A percentile compares a stretch with the other conserved stretches of the same genome.
These are phyloP conservation scores for Phacellophora camtschatica DNA, from an alignment of 30 jellyfish, hydroid and myxozoan genomes.

Conservation along the genomic window DNA sequence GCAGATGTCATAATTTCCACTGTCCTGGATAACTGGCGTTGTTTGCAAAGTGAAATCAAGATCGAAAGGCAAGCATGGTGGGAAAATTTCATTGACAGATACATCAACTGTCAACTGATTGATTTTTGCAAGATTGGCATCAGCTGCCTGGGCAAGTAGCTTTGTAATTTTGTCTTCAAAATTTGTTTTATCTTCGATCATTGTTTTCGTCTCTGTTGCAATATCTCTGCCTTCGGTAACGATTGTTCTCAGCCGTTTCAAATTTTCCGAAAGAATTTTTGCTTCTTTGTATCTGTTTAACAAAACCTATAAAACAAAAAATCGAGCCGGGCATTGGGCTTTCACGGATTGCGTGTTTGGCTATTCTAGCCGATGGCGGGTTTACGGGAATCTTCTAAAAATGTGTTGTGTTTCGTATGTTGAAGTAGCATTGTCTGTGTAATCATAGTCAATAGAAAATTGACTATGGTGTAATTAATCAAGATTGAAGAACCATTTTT, in stretches of 20 bases:
- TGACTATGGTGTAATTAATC: no score
- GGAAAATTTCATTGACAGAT: background rate
- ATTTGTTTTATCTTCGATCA: slow-evolving; percentile 1
- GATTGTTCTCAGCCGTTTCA: background rate
- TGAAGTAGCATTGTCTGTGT: no score
- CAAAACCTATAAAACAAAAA: background rate
- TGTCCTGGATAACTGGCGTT: background rate
- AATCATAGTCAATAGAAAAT: no score
- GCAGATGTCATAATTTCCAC: background rate
- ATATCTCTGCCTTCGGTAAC: background rate
- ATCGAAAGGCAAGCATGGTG: slow-evolving; percentile 8
- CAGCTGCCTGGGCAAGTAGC: background rate
- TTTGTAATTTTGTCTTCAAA: background rate
- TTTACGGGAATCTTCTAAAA: no score
- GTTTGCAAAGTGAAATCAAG: background rate
- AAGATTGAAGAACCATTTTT: no score
- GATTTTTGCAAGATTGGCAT: background rate
- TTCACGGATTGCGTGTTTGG: background rate
- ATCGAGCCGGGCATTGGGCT: no score
- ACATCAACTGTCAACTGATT: background rate
- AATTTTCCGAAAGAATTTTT: background rate
- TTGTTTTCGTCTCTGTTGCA: background rate
- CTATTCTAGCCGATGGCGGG: no score
- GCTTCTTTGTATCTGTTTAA: slow-evolving; percentile 1
- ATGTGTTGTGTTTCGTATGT: no score